Conservation (phyloP, 2,888 invertebrate species). For the Pantelozetes paolii region DNA sequence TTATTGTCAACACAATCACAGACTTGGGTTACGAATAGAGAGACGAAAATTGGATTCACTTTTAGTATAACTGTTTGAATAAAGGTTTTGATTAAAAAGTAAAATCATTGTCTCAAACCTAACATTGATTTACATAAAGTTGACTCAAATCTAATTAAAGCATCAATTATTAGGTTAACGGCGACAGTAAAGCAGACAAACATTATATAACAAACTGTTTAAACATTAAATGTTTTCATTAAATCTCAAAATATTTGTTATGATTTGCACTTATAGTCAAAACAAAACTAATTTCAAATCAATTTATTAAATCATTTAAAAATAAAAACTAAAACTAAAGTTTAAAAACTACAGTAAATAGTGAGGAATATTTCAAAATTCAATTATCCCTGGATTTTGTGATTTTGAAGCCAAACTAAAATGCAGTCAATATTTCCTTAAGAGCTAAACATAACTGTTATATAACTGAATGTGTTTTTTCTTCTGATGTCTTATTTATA, state of each 20-base stretch:
- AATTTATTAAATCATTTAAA: no score
- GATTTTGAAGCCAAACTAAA: no score
- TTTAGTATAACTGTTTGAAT: neutral
- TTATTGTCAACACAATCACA: slow-evolving; percentile 9
- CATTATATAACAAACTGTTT: neutral
- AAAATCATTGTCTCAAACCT: neutral
- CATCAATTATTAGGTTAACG: slow-evolving; percentile 14
- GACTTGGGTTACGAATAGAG: no score
- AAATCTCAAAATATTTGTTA: no score
- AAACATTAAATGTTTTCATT: neutral
- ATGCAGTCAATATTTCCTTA: no score
- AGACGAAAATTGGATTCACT: neutral
- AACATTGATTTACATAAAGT: slow-evolving; percentile 17
- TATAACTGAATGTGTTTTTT: neutral
- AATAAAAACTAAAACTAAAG: no score
- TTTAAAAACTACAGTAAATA: no score
- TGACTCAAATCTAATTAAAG: slow-evolving; percentile 6
- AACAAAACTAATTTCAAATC: no score
- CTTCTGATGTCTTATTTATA: neutral
- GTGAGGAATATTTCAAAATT: no score
- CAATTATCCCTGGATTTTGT: no score
- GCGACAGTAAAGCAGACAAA: neutral
- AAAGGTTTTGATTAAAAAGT: neutral
- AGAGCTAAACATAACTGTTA: neutral
- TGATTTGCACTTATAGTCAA: no score